These are phyloP conservation scores for Rhagoletis zephyria DNA, from an alignment of 1,140 invertebrate genomes.

Conservation along the genomic window DNA sequence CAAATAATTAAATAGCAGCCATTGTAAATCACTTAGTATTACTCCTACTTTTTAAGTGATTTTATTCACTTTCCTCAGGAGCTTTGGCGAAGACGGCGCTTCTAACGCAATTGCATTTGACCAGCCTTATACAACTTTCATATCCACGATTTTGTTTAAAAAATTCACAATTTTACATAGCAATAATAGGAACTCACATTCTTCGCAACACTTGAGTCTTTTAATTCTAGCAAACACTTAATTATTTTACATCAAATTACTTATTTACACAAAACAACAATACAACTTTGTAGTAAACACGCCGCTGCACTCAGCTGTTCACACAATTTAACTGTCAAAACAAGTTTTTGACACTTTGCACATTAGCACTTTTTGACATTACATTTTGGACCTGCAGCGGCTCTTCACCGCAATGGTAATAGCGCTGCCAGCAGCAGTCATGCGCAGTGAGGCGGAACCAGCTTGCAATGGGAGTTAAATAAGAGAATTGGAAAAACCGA, in stretches of 20 bases:
- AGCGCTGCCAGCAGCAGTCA: neutral
- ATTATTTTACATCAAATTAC: neutral
- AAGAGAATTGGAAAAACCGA: neutral
- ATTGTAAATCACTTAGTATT: too few species aligned
- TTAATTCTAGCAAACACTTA: neutral
- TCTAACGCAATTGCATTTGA: neutral
- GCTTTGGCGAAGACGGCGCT: neutral
- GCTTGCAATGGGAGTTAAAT: constrained; percentile 12
- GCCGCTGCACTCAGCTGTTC: constrained; percentile 20
- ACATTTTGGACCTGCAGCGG: neutral
- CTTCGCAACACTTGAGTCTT: neutral
- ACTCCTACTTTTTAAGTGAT: neutral
- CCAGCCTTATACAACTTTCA: neutral
- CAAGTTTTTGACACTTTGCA: constrained; percentile 27
- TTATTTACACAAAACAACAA: constrained; percentile 16
- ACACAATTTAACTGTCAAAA: constrained; percentile 14
- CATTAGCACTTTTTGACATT: neutral
- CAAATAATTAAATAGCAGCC: too few species aligned
- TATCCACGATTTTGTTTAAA: neutral
- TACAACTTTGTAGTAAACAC: neutral
- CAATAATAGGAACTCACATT: neutral
- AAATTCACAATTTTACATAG: neutral
- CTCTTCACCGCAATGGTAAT: neutral
- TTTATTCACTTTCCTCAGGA: neutral
- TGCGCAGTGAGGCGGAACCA: constrained; percentile 26